Base-by-base conservation (phyloP, 23 tunicate species). In the Halocynthia roretzi region DNA sequence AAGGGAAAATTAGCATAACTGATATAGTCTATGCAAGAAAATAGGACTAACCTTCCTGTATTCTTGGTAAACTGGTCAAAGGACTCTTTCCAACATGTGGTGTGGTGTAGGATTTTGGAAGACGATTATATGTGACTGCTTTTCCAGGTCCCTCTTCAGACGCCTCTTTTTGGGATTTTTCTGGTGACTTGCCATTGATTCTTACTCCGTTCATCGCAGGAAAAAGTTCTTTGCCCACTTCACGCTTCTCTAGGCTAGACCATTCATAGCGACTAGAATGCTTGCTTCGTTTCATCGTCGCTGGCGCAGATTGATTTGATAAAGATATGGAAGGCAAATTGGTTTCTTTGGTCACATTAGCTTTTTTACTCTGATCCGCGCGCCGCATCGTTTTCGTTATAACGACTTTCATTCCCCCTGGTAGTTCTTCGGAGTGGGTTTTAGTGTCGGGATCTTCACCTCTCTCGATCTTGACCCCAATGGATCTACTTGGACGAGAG, bases 401-500 rank as follows among this genome's bases (percentile, higher is more conserved):
- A 64, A 74, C 78, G 21, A 74, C 78, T 56, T 74, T 74, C 78
- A 74, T 74, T 74, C 56, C 78, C 0, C 78, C 78, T 19, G 78
- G 78, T 0, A 74, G 20, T 74, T 74, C 78, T 62, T 74, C 78
- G 10, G 78, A 74, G 22, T 74, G 78, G 12, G 78, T 74, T 54
- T 74, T 74, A 11, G 78, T 74, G 78, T 74, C 63, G n/a, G 78
- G 63, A 8, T 53, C 31, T 8, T 10, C 9, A 48, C 56, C 9
- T 8, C 8, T 74, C 17, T 74, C 64, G 15, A 40, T 31, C 56
- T 48, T 71, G 15, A 8, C 56, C 31, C 31, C 56, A 9, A 22
- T 10, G 10, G 44, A 40, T 9, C 5, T 11, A 9, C 54, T 54
- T 12, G 55, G 19, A 20, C 78, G 63, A n/a, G 55, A 15, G 56